Base-by-base conservation (phyloP, 2,797 vertebrate genomes). In the Dromococcyx pavoninus region DNA sequence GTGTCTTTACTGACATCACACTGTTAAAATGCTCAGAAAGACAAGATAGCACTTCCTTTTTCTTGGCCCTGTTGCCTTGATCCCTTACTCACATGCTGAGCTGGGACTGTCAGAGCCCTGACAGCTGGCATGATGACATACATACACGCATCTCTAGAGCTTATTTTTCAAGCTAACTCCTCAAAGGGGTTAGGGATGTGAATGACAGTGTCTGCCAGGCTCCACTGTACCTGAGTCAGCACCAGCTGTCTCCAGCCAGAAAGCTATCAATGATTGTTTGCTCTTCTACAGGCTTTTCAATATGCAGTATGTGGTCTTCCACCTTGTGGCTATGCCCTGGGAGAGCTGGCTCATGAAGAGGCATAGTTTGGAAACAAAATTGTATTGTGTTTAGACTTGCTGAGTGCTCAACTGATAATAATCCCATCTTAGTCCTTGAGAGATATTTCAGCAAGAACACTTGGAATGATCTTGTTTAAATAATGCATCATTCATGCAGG, bases 151-250 rank as follows among this genome's bases (percentile, higher is more conserved):
- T 81, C 95, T 95, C 89, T 12, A 28, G 80, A 85, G 93, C 65
- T 93, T 95, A 74, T 94, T 94, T 95, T 96, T 94, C 79, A 86
- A 94, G 53, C 79, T 88, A 86, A 48, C 79, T 95, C 56, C 94
- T 95, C 83, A 93, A 94, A 94, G 64, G 66, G 91, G 66, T 83
- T 50, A 41, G 67, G 84, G 54, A 95, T 81, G 73, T 94, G 94
- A 95, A 80, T 87, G 89, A 64, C 94, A 93, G 60, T 82, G 87
- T 86, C 74, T 96, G 91, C 94, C 91, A 92, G 89, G 81, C 91
- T 92, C 84, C 67, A 58, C 73, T 80, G 60, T 96, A 94, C 96
- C 90, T 96, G 95, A 96, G 83, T 96, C 91, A 95, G 95, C 96
- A 97, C 92, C 91, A 90, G 75, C 86, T 97, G 93, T 92, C 90